These are phyloP conservation scores for Nipponia nippon DNA, from an alignment of 2,113 vertebrate genomes.

Conservation along the genomic window DNA sequence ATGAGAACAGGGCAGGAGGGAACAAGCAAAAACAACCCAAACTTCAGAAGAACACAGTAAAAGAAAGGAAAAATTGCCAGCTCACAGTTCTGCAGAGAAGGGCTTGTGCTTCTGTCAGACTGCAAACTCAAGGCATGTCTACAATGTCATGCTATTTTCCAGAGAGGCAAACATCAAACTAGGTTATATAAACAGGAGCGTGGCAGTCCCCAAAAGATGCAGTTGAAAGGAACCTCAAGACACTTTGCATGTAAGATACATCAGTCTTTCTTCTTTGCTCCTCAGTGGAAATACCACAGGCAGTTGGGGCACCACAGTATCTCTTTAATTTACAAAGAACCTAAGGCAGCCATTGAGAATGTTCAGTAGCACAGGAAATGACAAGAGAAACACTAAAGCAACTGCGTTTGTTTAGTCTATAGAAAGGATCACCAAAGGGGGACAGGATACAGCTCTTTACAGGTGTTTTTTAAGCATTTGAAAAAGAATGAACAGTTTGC, in stretches of 20 bases:
- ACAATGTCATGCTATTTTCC: not conserved
- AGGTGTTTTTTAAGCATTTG: not conserved
- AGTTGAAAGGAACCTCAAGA: not conserved
- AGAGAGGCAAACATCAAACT: not conserved
- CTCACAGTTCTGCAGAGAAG: not conserved
- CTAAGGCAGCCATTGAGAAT: not conserved
- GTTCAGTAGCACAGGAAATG: not conserved
- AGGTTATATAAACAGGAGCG: not conserved
- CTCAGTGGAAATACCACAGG: not conserved
- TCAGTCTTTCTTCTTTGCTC: not conserved
- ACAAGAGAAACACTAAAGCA: not conserved
- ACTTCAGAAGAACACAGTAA: not conserved
- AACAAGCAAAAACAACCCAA: not conserved
- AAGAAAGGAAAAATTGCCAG: not conserved
- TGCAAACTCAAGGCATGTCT: not conserved
- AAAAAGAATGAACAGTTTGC: not conserved
- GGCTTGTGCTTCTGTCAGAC: not conserved
- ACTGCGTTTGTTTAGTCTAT: not conserved
- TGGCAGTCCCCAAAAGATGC: not conserved
- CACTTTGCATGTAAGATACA: not conserved
- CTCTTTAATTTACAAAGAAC: not conserved
- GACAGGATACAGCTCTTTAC: not conserved
- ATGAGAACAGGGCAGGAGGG: not conserved
- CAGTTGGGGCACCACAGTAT: fast-evolving
- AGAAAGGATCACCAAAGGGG: not conserved